phyloP scores from a whole-genome alignment of 2,888 invertebrate genomes.

The Leptopterna dolabrata region DNA sequence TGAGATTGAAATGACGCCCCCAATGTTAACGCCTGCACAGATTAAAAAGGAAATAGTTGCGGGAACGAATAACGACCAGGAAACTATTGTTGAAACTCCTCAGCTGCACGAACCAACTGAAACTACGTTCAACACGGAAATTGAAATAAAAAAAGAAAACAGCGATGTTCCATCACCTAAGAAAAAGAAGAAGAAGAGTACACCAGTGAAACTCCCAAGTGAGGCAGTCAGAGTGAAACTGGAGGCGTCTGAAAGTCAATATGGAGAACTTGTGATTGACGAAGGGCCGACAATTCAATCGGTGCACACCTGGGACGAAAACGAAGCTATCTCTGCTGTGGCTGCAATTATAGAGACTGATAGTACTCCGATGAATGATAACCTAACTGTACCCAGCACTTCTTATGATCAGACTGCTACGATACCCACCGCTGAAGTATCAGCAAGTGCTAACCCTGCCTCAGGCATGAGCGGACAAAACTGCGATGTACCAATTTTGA shows the following conservation, averaged over 20 bases:
- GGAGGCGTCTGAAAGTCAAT: background rate
- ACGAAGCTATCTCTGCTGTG: background rate
- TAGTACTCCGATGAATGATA: background rate
- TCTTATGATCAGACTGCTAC: background rate
- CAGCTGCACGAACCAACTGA: background rate
- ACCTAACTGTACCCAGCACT: background rate
- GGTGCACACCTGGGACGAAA: background rate
- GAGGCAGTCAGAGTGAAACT: constrained; percentile 1
- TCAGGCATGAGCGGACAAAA: background rate
- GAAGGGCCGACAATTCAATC: background rate
- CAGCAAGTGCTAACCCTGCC: background rate
- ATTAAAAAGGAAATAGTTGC: constrained; percentile 3
- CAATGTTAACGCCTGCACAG: constrained; percentile 23
- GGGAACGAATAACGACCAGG: background rate
- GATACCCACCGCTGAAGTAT: background rate
- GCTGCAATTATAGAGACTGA: background rate
- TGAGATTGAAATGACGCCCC: background rate
- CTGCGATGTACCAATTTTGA: background rate
- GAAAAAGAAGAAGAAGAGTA: too few species aligned
- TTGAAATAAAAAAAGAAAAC: constrained; percentile 12
- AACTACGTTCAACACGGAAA: background rate
- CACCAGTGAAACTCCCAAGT: background rate
- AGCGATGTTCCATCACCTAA: background rate
- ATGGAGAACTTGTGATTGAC: background rate
- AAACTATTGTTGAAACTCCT: background rate